Evolutionary conservation across 2,797 vertebrate genomes (phyloP), one percentile per base, ranked within the genome.

Genomic region (Phalloptychus januarius): DNA sequence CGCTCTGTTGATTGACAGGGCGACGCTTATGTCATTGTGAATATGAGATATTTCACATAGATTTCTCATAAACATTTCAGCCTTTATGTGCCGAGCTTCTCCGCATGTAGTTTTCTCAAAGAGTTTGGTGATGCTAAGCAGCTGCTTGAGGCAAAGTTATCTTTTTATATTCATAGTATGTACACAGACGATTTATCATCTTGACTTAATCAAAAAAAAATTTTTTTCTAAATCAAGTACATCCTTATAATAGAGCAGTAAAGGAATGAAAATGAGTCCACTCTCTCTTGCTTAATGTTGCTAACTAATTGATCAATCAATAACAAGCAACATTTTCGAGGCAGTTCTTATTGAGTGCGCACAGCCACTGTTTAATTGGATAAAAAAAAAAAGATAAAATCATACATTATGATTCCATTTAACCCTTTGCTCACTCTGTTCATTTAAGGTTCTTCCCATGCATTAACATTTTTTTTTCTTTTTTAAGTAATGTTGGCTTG

Each of bases 161-260:
- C 71, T 76, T 78, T 13, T 56, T 28, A 56, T n/a, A 74, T 76
- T 84, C 48, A 69, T 63, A 45, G 67, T 56, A 76, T 65, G 52
- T 40, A 44, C 42, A 75, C 33, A 58, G 28, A 4, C 25, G 42
- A 75, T 79, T 72, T 77, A 11, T 46, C 18, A 13, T 33, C 65
- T n/a, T 73, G 70, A 48, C 5, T 36, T 20, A 36, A 65, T 65
- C 7, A 65, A 38, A n/a, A n/a, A n/a, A n/a, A n/a, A n/a, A n/a
- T n/a, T 67, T 25, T 58, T 65, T 40, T 23, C 20, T 58, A 54
- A 54, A 10, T 31, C 0, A 8, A n/a, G 25, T 69, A 44, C 23
- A 42, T 69, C 40, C 23, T 44, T n/a, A 42, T 5, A 25, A n/a
- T 42, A n/a, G 40, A 3, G 2, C 44, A 69, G 63, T 15, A 40